A percentile compares a stretch with the other conserved stretches of the same genome.
These are phyloP conservation scores for Pseudomyrmex pallidus DNA, from an alignment of 1,140 invertebrate genomes.

Conservation along the genomic window DNA sequence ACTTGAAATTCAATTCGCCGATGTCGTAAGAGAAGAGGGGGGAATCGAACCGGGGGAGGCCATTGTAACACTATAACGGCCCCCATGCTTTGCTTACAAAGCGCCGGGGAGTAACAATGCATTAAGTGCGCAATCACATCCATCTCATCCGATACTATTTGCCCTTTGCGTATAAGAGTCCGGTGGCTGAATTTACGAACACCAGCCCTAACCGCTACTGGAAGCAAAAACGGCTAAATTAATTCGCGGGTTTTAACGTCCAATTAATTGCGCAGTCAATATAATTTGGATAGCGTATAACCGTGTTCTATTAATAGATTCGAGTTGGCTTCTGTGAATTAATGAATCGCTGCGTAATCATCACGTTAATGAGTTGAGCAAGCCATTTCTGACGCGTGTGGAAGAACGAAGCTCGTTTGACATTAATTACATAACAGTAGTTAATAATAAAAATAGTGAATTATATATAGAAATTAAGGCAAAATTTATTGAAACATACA, in stretches of 20 bases:
- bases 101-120: slow-evolving; percentile 83
- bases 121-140: slow-evolving; percentile 86
- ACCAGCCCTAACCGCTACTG: background rate
- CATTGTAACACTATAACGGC: slow-evolving; percentile 84
- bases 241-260: background rate
- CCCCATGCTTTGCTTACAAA: slow-evolving; percentile 85
- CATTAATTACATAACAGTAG: too few relatives aligned
- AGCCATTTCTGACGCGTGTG: too few relatives aligned
- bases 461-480: background rate
- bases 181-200: slow-evolving; percentile 80
- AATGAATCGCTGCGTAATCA: background rate
- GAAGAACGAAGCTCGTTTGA: too few relatives aligned
- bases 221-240: background rate
- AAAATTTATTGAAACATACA: background rate
- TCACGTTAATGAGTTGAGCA: background rate
- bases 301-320: background rate
- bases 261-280: background rate
- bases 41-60: slow-evolving; percentile 63
- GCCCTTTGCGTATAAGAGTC: slow-evolving; percentile 83
- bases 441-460: too few relatives aligned
- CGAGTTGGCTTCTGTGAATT: background rate
- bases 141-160: slow-evolving; percentile 86
- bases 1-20: slow-evolving; percentile 86
- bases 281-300: background rate
- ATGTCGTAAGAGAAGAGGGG: slow-evolving; percentile 74